Conservation (phyloP, 2,797 vertebrate genomes). For the Podargus strigoides region DNA sequence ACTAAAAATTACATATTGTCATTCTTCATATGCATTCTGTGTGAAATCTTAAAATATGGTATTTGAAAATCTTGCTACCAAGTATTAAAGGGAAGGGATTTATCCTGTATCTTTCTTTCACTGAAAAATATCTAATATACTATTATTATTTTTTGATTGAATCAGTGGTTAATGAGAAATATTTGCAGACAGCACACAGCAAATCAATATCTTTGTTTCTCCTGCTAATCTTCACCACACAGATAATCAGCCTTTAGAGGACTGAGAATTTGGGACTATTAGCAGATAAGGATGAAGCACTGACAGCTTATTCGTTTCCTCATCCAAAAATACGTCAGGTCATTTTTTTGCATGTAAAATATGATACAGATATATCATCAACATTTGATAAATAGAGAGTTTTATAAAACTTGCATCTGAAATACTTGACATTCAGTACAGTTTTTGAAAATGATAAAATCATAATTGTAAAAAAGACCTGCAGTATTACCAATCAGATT, state of each 20-base stretch:
- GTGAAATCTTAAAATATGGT: background rate
- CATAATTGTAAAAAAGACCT: constrained; percentile 74
- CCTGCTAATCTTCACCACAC: background rate
- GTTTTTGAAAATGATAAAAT: constrained; percentile 76
- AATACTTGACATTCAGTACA: constrained; percentile 71
- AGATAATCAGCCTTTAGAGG: constrained; percentile 44
- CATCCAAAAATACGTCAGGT: constrained; percentile 37
- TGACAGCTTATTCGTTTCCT: constrained; percentile 44
- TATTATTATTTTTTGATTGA: background rate
- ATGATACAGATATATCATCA: constrained; percentile 44
- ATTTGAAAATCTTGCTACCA: background rate
- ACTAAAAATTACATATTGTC: background rate
- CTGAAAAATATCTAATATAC: background rate
- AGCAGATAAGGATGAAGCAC: constrained; percentile 23
- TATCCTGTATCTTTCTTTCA: background rate
- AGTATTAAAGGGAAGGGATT: background rate
- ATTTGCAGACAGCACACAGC: background rate
- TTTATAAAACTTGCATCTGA: constrained; percentile 35
- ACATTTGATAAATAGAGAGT: constrained; percentile 60
- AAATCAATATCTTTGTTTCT: constrained; percentile 39
- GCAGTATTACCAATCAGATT: constrained; percentile 65
- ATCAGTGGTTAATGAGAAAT: constrained; percentile 26
- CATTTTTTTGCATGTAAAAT: constrained; percentile 11
- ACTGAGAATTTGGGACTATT: constrained; percentile 7
- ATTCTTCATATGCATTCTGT: background rate